Base-by-base conservation (phyloP, 37 sponge, comb jelly and placozoan genomes). In the Cladorhizidae sp. region DNA sequence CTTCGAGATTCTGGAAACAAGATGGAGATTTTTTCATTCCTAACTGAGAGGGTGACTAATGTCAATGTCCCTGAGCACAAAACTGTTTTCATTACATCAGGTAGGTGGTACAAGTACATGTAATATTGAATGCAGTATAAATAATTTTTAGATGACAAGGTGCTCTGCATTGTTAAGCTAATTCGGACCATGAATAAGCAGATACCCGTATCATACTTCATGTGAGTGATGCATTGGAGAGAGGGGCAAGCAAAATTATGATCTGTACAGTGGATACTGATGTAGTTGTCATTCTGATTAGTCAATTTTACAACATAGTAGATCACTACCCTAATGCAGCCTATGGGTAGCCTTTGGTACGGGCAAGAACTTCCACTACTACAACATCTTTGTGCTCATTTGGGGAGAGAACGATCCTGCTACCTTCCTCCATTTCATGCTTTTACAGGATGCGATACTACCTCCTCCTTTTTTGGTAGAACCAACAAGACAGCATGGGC, bases 271-370 rank as follows among this genome's bases (percentile, higher is more conserved):
- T n/a, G n/a, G n/a, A n/a, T n/a, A n/a, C n/a, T n/a, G n/a, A n/a
- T n/a, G n/a, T n/a, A n/a, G n/a, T n/a, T n/a, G n/a, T n/a, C n/a
- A n/a, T n/a, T n/a, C n/a, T n/a, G n/a, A n/a, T n/a, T n/a, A n/a
- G n/a, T n/a, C n/a, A n/a, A n/a, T n/a, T n/a, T n/a, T n/a, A 80
- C 57, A 51, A 80, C 54, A 32, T 80, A 36, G 58, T 43, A 29
- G 33, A 36, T 42, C 41, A 67, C 50, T 69, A 80, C 72, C 17
- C 62, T 22, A 22, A 61, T n/a, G 62, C 62, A 61, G 74, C 25
- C 50, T 82, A 49, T 82, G 83, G 83, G 73, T 82, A 40, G 83
- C 83, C 42, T n/a, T n/a, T n/a, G n/a, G n/a, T n/a, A n/a, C n/a
- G n/a, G n/a, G n/a, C n/a, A n/a, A n/a, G n/a, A n/a, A n/a, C n/a